Conservation (phyloP, 2,888 invertebrate genomes). For the Meganola albula region DNA sequence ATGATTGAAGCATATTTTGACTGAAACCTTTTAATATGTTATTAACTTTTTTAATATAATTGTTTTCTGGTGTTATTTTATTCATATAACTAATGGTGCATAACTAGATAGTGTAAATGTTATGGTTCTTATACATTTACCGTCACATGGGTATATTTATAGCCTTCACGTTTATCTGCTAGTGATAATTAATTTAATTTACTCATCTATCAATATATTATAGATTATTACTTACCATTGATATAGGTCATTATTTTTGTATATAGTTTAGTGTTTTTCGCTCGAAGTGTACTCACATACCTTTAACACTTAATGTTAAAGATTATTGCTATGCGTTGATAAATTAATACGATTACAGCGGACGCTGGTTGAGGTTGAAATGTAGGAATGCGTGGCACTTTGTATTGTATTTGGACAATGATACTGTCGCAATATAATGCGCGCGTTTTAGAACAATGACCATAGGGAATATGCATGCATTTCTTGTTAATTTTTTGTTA, state of each 20-base stretch:
- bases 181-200: conserved; percentile 7
- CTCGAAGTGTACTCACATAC: conserved; percentile 20
- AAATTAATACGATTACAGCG: conserved; percentile 34
- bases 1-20: no score
- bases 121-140: conserved; percentile 29
- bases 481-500: no score
- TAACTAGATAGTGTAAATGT: conserved; percentile 43
- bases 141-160: conserved; percentile 22
- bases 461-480: no score
- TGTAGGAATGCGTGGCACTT: conserved; percentile 10
- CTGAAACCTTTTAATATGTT: conserved; percentile 24
- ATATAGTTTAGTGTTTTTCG: conserved; percentile 21
- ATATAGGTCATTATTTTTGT: conserved; percentile 22
- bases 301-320: no score
- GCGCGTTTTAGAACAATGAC: no score
- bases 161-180: conserved; percentile 16
- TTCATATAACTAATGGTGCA: conserved; percentile 50
- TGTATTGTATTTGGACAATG: no score
- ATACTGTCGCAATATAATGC: no score
- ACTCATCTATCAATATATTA: conserved; percentile 5
- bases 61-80: conserved; percentile 34
- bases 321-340: conserved; percentile 21
- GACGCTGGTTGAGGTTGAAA: conserved; percentile 34
- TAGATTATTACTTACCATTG: no score
- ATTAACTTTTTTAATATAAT: conserved; percentile 13